phyloP scores from a whole-genome alignment of 2,888 invertebrate species.

The Eupithecia tripunctaria region DNA sequence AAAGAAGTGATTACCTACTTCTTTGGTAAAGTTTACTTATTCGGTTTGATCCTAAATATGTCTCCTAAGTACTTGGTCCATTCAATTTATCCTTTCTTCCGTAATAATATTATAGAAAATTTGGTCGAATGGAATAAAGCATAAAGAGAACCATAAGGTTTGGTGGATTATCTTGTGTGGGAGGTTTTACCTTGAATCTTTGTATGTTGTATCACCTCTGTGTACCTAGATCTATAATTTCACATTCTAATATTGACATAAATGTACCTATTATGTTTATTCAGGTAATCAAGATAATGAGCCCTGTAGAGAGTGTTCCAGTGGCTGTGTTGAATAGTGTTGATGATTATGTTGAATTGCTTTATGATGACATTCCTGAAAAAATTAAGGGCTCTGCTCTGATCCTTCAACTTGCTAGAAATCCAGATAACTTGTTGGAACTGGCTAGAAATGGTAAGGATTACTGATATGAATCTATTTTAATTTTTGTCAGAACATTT shows the following conservation, averaged over 20 bases:
- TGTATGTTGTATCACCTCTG: neutral
- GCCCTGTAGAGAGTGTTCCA: conserved; percentile 84
- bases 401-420: conserved; percentile 95
- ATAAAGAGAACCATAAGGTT: too few relatives aligned
- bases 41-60: neutral
- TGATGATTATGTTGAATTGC: conserved; percentile 96
- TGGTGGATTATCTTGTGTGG: neutral
- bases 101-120: neutral
- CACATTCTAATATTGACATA: neutral
- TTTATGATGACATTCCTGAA: conserved; percentile 97
- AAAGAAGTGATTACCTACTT: neutral
- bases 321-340: conserved; percentile 90
- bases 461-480: neutral
- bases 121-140: neutral
- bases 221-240: too few relatives aligned
- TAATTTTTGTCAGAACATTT: neutral
- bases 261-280: neutral
- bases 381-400: conserved; percentile 96
- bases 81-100: neutral
- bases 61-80: neutral
- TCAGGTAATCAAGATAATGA: conserved; percentile 56
- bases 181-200: neutral
- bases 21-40: neutral
- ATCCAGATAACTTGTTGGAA: conserved; percentile 97
- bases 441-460: conserved; percentile 94